phyloP scores from a whole-genome alignment of 2,113 vertebrate genomes.

The Alethe diademata region DNA sequence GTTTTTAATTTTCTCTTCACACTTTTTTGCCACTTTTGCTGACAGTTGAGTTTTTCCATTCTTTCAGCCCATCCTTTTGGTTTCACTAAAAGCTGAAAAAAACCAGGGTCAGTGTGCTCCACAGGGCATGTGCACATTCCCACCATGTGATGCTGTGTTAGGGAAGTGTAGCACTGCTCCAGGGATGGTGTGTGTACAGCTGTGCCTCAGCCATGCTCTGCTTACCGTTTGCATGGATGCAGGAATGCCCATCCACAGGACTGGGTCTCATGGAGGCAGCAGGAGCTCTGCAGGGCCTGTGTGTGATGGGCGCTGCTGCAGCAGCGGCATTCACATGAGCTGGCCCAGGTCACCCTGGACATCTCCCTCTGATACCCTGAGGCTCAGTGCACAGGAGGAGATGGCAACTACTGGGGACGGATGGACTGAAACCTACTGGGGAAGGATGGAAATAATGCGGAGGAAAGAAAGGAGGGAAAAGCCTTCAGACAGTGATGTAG shows the following conservation, averaged over 20 bases:
- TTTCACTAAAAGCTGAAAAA: neutral
- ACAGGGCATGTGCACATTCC: neutral
- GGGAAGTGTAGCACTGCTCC: neutral
- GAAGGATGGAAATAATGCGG: neutral
- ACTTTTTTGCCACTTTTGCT: neutral
- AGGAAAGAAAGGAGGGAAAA: neutral
- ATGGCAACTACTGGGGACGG: neutral
- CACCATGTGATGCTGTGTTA: fast-evolving
- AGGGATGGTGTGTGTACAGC: neutral
- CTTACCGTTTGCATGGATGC: fast-evolving
- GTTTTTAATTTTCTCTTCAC: neutral
- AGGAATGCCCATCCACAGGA: neutral
- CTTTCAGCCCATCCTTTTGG: neutral
- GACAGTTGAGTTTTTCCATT: neutral
- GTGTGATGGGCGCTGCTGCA: fast-evolving
- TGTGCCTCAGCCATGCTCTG: neutral
- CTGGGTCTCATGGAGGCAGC: fast-evolving
- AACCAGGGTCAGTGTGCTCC: neutral
- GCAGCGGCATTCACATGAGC: fast-evolving
- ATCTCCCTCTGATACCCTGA: fast-evolving
- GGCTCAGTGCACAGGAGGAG: neutral
- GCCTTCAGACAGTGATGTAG: neutral
- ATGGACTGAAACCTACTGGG: neutral
- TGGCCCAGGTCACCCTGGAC: neutral
- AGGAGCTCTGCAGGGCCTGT: neutral